Evolutionary conservation across 2,888 invertebrate species (phyloP), one percentile per base, ranked within the genome.

Genomic region (Podotricha telesiphe): DNA sequence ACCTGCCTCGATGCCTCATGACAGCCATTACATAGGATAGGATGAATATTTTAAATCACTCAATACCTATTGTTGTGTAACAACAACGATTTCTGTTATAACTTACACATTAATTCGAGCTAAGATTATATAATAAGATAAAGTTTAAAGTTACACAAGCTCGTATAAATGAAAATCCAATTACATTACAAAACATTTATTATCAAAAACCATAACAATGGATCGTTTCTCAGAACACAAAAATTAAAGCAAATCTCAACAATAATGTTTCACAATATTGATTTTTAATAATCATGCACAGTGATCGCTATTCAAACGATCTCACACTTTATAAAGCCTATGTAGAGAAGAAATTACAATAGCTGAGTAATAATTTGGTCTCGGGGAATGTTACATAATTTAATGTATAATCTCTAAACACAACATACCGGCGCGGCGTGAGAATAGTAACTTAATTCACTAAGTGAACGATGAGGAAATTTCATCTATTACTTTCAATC

Each of bases 211-310:
- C 37, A 53, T 50, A 58, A 73, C 73, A 73, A 71, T 75, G 64
- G 65, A 56, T 37, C 65, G 67, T 56, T 75, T 73, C 73, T 73
- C 61, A 67, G 74, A 73, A 75, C 50, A 75, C 68, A 67, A 75
- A 37, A 70, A 72, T 70, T 70, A 69, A 73, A 73, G 61, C 71
- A 73, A 67, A 71, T 72, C 69, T 56, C 55, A 65, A 68, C 74
- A 73, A 68, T 70, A 73, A 69, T 68, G 70, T 70, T 75, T 74
- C 73, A 69, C 70, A 68, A 70, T 67, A 58, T 67, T 61, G 67
- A 69, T 73, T 67, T 70, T 68, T 65, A 69, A 64, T 65, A 69
- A 72, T 66, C 53, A 62, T 67, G 62, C 61, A 61, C 20, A 61
- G 34, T 53, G n/a, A n/a, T n/a, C 40, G 2, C n/a, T 47, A 19